Evolutionary conservation across 2,797 vertebrate genomes (phyloP), one percentile per base, ranked within the genome.

Genomic region (Brachymystax lenok): DNA sequence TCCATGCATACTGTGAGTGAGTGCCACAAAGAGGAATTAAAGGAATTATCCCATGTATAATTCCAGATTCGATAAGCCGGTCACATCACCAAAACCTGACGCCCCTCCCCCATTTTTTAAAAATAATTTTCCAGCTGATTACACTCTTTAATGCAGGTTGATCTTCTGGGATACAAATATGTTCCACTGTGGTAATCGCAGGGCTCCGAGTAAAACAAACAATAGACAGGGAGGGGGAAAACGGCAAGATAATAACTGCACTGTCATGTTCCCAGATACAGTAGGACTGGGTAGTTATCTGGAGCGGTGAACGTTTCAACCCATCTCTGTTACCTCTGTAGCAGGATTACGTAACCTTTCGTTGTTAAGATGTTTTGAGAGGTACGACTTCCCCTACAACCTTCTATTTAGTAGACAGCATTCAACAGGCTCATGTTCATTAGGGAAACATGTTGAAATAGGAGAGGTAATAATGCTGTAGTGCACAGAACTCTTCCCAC

Each of bases 71-170:
- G 75, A 83, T 86, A 82, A 51, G 51, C 70, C n/a, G 74, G 33
- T 73, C 71, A 46, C 77, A 79, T 72, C 30, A 54, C 66, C 69
- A 28, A 56, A 54, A 12, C 40, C 40, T 46, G 10, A 46, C 40
- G 2, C 10, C 33, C 5, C 69, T 80, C 4, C 0, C 19, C 2
- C 19, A 13, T 13, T 24, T 24, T 24, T 24, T 24, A 27, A 3
- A 13, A 19, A 56, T 21, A 3, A 46, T 52, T 69, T 71, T 74
- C 27, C 66, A 46, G 67, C 76, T n/a, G 71, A 85, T 85, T 83
- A 72, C 64, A 78, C 70, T 50, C 66, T 82, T 78, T 78, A 80
- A 84, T 83, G 66, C 54, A 24, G 77, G 79, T 82, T 85, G 81
- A 82, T 52, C 10, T 82, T 82, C 74, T 63, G 10, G 24, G 69